Evolutionary conservation across 2,888 invertebrate species (phyloP).

Genomic region (Mechanitis mazaeus): DNA sequence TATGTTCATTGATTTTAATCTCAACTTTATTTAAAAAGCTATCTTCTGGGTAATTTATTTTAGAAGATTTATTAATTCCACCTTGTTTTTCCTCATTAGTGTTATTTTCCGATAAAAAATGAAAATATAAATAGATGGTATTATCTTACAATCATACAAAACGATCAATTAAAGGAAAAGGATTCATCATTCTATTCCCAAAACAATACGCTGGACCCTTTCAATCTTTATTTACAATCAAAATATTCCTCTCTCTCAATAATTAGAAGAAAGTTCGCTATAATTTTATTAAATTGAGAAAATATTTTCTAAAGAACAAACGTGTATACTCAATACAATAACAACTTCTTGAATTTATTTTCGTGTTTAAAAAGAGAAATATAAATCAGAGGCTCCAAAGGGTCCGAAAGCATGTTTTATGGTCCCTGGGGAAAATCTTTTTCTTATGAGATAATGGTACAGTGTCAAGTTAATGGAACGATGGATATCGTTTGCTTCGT

Average conservation of each 20-base stretch:
- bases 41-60: too few relatives aligned
- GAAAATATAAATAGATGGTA: neutral
- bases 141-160: neutral
- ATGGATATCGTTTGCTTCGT: conserved; percentile 10
- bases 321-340: conserved; percentile 3
- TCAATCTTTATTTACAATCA: conserved; percentile 1
- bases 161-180: neutral
- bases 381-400: conserved; percentile 10
- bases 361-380: conserved; percentile 11
- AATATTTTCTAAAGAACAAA: neutral
- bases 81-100: neutral
- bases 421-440: conserved; percentile 14
- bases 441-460: conserved; percentile 12
- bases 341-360: conserved; percentile 11
- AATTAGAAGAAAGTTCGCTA: neutral
- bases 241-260: neutral
- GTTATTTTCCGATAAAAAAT: neutral
- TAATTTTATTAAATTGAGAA: neutral
- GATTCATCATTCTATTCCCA: neutral
- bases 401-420: conserved; percentile 14
- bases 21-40: too few relatives aligned
- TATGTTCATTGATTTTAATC: neutral
- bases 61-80: too few relatives aligned
- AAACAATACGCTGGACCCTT: neutral
- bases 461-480: conserved; percentile 7